These are phyloP conservation scores for Scatophagus argus DNA, from an alignment of 2,113 vertebrate species.

Conservation along the genomic window DNA sequence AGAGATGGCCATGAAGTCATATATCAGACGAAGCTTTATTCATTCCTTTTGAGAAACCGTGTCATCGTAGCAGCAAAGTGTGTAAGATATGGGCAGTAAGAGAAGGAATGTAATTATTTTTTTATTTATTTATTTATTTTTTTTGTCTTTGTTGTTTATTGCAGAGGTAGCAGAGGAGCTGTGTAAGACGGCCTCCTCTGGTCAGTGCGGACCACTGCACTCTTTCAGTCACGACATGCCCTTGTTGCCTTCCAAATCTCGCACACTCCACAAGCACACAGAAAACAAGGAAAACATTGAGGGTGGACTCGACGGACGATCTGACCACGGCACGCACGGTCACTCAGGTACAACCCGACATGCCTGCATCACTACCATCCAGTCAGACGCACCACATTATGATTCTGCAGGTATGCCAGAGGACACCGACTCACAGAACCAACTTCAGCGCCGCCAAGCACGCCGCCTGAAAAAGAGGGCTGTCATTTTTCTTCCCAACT, in stretches of 20 bases:
- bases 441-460: constrained; percentile 71
- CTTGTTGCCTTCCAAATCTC: constrained; percentile 93
- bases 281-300: constrained; percentile 99
- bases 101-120: not conserved
- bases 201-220: constrained; percentile 87
- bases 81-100: not conserved
- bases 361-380: constrained; percentile 39
- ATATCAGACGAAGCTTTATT: not conserved
- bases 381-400: constrained; percentile 35
- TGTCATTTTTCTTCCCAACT: constrained; percentile 69
- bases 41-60: not conserved
- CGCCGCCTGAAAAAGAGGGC: constrained; percentile 77
- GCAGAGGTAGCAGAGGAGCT: constrained; percentile 98
- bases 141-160: constrained; percentile 19
- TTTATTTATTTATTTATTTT: not conserved
- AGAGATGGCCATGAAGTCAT: not conserved
- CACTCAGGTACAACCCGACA: constrained; percentile 80
- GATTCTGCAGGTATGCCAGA: constrained; percentile 68
- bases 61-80: not conserved
- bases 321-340: constrained; percentile 75
- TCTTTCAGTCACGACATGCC: constrained; percentile 88
- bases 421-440: not conserved
- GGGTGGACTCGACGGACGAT: constrained; percentile 85
- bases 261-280: constrained; percentile 91
- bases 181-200: constrained; percentile 91